Evolutionary conservation across 2,797 vertebrate species (phyloP), one percentile per base, ranked within the genome.

Genomic region (Poeciliopsis turneri): DNA sequence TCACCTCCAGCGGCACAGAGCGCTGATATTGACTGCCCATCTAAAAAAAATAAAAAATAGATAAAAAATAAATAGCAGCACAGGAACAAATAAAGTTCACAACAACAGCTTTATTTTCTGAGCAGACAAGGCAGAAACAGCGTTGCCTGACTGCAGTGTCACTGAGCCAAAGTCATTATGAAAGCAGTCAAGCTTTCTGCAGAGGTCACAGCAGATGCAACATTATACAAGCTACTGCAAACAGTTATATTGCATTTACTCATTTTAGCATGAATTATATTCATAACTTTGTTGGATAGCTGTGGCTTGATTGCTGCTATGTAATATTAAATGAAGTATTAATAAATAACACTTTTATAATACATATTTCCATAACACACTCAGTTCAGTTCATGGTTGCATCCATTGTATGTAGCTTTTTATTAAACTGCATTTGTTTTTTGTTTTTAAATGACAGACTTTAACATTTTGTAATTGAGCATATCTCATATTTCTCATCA

Each of bases 11-110:
- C 18, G 96, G 95, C 33, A 96, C 94, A 47, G 92, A 90, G 79
- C 94, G 94, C 88, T 96, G 95, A 87, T 96, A 96, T 80, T 95
- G 95, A 84, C 95, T 95, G 81, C 86, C 87, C 96, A 96, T 96
- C 96, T 96, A 81, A 74, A 82, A 61, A 28, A 28, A 12, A 13
- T 6, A 4, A 51, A 28, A 12, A 1, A 41, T 2, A 9, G 2
- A 43, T 11, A n/a, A n/a, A 57, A 86, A 6, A 41, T 41, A 41
- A 41, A 41, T 1, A 36, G 68, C 53, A 87, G 74, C 68, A 84
- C 68, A 83, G 66, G 45, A 33, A 78, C 51, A 85, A 57, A 82
- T 84, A 36, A 86, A 72, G n/a, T 85, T 45, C 51, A 43, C 59
- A 33, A 90, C 86, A 90, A 84, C 72, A 64, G 78, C 59, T 79